phyloP scores from a whole-genome alignment of 2,888 invertebrate species.

The Drosophila infuscata region DNA sequence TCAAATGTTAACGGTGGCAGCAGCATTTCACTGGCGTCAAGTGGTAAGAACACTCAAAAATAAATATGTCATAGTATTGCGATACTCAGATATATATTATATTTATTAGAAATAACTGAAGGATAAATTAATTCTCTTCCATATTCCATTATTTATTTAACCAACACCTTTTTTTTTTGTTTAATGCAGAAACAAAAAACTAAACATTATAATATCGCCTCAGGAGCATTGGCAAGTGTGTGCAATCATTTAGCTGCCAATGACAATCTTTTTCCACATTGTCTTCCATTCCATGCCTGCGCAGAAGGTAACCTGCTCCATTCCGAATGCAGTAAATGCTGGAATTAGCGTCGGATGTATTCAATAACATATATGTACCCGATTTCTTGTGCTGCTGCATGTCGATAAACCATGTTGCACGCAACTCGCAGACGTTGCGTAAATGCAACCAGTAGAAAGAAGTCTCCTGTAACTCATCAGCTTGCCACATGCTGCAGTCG shows the following conservation, averaged over 20 bases:
- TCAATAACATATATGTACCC: conserved; percentile 19
- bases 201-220: background rate
- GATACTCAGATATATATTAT: background rate
- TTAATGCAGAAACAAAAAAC: no score
- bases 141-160: no score
- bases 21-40: conserved; percentile 64
- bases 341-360: conserved; percentile 3
- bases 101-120: background rate
- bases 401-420: conserved; percentile 41
- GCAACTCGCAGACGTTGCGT: conserved; percentile 41
- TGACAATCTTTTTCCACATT: conserved; percentile 27
- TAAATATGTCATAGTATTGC: background rate
- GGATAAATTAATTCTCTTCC: background rate
- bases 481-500: conserved; percentile 60
- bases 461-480: background rate
- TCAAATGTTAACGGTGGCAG: conserved; percentile 40
- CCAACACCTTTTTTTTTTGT: no score
- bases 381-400: conserved; percentile 3
- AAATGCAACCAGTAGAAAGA: conserved; percentile 31
- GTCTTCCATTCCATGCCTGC: background rate
- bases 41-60: conserved; percentile 63
- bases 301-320: conserved; percentile 18
- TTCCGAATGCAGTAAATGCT: conserved; percentile 36
- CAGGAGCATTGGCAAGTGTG: conserved; percentile 29
- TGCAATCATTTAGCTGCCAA: conserved; percentile 68